Evolutionary conservation across 2,888 invertebrate genomes (phyloP).

Genomic region (Drosophila colorata): DNA sequence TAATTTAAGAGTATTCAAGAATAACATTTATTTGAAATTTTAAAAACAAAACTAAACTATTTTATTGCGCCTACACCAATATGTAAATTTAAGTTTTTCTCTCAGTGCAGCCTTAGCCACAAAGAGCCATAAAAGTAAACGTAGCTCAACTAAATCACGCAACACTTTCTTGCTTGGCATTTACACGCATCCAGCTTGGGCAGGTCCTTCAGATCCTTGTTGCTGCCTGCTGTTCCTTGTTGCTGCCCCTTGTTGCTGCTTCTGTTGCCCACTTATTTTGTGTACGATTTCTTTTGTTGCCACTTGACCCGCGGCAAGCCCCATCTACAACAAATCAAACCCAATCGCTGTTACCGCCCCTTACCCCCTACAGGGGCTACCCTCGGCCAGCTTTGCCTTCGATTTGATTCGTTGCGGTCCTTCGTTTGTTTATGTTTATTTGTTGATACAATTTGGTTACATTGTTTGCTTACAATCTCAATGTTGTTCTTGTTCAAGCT

Average conservation of each 20-base stretch:
- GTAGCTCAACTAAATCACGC: constrained; percentile 70
- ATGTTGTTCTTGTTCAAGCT: constrained; percentile 35
- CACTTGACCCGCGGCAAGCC: constrained; percentile 70
- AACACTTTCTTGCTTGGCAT: constrained; percentile 74
- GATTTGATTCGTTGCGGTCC: constrained; percentile 55
- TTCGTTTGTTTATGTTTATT: constrained; percentile 78
- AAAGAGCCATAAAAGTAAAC: constrained; percentile 45
- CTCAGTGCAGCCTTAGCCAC: constrained; percentile 33
- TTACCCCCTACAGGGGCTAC: neutral
- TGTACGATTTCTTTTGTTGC: constrained; percentile 70
- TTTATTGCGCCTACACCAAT: too few relatives aligned
- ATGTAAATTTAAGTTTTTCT: neutral
- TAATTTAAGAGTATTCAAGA: too few relatives aligned
- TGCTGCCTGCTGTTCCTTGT: constrained; percentile 1
- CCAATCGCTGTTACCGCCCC: constrained; percentile 1
- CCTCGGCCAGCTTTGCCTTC: constrained; percentile 19
- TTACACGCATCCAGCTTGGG: constrained; percentile 58
- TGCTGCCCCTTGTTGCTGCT: constrained; percentile 20
- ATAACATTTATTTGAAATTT: too few relatives aligned
- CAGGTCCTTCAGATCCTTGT: constrained; percentile 36
- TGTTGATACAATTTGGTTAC: constrained; percentile 80
- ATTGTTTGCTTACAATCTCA: constrained; percentile 78
- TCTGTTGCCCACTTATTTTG: constrained; percentile 43
- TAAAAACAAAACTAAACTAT: too few relatives aligned
- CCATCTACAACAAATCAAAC: constrained; percentile 33